These are phyloP conservation scores for Eupelmus urozonus DNA, from an alignment of 2,888 invertebrate species.

Conservation along the genomic window DNA sequence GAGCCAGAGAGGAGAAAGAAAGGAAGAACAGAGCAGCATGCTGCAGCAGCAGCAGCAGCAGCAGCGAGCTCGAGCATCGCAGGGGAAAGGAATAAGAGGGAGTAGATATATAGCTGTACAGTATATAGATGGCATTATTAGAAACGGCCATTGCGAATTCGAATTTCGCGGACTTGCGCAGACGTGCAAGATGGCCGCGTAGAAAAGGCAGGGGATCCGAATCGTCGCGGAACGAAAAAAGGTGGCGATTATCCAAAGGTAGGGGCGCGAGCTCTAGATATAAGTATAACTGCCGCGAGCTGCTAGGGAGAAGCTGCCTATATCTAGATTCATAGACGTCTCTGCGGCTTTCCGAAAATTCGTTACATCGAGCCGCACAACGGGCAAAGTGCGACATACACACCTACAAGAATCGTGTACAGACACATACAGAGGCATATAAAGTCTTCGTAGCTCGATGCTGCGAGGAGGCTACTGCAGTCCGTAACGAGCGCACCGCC, in stretches of 20 bases:
- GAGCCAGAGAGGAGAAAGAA: no score
- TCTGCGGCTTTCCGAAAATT: constrained; percentile 7
- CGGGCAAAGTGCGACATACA: no score
- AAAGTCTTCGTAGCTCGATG: background rate
- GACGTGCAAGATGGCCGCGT: constrained; percentile 39
- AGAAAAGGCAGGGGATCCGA: background rate
- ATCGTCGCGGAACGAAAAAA: no score
- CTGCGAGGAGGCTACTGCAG: background rate
- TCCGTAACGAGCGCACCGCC: background rate
- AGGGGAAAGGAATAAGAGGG: background rate
- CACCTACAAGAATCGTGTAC: background rate
- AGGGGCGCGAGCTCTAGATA: no score
- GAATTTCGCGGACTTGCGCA: constrained; percentile 42
- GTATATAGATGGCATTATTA: background rate
- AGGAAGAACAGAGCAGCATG: no score
- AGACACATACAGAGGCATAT: background rate
- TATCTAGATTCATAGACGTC: background rate
- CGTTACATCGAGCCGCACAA: no score
- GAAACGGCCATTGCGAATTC: no score
- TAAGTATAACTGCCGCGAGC: background rate
- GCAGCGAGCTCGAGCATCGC: no score
- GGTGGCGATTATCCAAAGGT: no score
- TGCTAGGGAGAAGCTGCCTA: background rate
- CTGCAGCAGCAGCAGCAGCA: no score
- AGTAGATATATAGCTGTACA: background rate